Evolutionary conservation across 2,888 invertebrate genomes (phyloP).

Genomic region (Tiliacea aurago): DNA sequence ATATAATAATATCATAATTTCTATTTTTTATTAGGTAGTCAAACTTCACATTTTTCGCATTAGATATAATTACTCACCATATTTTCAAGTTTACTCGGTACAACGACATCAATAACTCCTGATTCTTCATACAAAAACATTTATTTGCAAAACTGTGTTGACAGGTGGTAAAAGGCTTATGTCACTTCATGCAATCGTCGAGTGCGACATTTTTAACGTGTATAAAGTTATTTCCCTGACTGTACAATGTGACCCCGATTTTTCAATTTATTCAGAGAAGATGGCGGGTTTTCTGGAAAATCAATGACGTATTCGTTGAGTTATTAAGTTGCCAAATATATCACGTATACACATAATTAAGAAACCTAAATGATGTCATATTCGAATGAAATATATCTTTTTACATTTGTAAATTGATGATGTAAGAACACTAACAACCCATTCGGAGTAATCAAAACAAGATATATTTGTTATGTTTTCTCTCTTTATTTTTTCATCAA

Average conservation of each 20-base stretch:
- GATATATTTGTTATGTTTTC: constrained; percentile 41
- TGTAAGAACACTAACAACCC: constrained; percentile 50
- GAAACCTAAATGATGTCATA: constrained; percentile 60
- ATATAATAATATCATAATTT: too few species aligned
- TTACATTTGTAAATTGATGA: constrained; percentile 47
- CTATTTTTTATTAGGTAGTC: constrained; percentile 21
- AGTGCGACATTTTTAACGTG: constrained; percentile 56
- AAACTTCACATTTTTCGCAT: constrained; percentile 14
- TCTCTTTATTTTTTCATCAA: constrained; percentile 40
- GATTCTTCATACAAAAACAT: constrained; percentile 40
- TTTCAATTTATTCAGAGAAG: constrained; percentile 63
- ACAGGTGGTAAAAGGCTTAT: constrained; percentile 62
- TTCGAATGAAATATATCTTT: constrained; percentile 53
- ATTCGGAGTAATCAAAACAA: constrained; percentile 32
- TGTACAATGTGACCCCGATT: constrained; percentile 69
- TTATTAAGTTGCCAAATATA: constrained; percentile 65
- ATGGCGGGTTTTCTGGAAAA: constrained; percentile 65
- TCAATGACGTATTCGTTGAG: constrained; percentile 64
- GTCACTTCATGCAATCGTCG: constrained; percentile 58
- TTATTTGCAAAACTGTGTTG: constrained; percentile 56
- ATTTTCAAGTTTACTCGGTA: constrained; percentile 28
- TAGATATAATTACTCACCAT: constrained; percentile 32
- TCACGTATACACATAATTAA: constrained; percentile 59
- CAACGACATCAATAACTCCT: constrained; percentile 43
- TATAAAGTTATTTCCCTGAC: constrained; percentile 63